Base-by-base conservation (phyloP, 1,140 invertebrate genomes). In the Megalopta genalis region DNA sequence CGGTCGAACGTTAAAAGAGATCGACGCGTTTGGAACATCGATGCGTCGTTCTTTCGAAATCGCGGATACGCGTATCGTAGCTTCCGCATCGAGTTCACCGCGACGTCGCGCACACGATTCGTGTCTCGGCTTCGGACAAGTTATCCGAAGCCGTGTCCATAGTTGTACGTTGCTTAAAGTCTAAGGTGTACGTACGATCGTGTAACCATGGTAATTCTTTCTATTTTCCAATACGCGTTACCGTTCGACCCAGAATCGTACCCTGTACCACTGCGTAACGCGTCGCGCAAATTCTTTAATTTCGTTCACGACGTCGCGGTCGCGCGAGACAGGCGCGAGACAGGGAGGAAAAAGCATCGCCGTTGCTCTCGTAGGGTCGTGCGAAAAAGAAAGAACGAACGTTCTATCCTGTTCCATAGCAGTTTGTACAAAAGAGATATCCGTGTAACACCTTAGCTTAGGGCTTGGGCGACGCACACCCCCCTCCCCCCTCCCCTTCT, bases 211-310 rank as follows among this genome's bases (percentile, higher is more conserved):
- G 32, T 4, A 2, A 32, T 32, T 32, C 32, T 32, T 21, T 57
- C n/a, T 63, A 57, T 57, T 68, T 79, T 27, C 14, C 6, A n/a
- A 57, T 64, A 21, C 16, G 16, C 37, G 18, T 39, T 66, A 7
- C 23, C 60, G 37, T 65, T 32, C 46, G 52, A 78, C 10, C 63
- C 21, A 21, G 54, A 72, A 66, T 65, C n/a, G 14, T 76, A 74
- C 21, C 52, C 66, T n/a, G 7, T 57, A 57, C 21, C 54, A 8
- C 54, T 7, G 18, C 8, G 21, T 9, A 8, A n/a, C 21, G 21
- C 54, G 6, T n/a, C n/a, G n/a, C 21, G 7, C n/a, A 52, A 21
- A 52, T 57, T 57, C n/a, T 57, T 32, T 32, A 2, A 32, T 32
- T 32, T 32, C 32, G 32, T 32, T 32, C 1, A 32, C 32, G 32